Evolutionary conservation across 2,797 vertebrate genomes (phyloP), one percentile per base, ranked within the genome.

Genomic region (Sebastiscus albofasciatus): DNA sequence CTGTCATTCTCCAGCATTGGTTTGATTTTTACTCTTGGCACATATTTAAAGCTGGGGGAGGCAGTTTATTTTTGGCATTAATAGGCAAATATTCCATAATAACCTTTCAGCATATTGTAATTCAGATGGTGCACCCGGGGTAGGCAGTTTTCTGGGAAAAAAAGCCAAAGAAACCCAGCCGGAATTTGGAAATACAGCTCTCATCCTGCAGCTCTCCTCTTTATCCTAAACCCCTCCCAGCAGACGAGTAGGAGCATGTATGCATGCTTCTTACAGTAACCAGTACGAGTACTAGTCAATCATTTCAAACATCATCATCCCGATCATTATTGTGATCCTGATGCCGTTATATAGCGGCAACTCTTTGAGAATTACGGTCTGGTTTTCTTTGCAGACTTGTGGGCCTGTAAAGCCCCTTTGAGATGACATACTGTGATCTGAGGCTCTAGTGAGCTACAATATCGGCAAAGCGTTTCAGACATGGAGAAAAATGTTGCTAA

Each of bases 11-110:
- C 59, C 22, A 46, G 65, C 36, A 56, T 1, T 62, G 46, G 54
- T 42, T 70, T 24, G 10, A 79, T 70, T 77, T 39, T 69, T 59
- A 22, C 27, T 81, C 54, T 73, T 61, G 8, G 39, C 39, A 75
- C 36, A 70, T 60, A 46, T 33, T 65, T 36, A 72, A 61, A 46
- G 42, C n/a, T 56, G 54, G 54, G 54, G 54, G 54, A 56, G 22
- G 24, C 54, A 56, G 54, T 56, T 26, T 56, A 26, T 56, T 56
- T 56, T 56, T 24, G 22, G 22, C 22, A 46, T 46, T 46, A 56
- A 56, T 56, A 24, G 54, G 54, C 54, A 56, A 46, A 24, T 24
- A 56, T 13, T 56, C 54, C n/a, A 56, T 24, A 13, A 56, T 56
- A 56, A 56, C 54, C 54, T 56, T 46, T 46, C 42, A 46, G 42